Conservation (phyloP, 2,113 vertebrate genomes). For the Chiloscyllium plagiosum region DNA sequence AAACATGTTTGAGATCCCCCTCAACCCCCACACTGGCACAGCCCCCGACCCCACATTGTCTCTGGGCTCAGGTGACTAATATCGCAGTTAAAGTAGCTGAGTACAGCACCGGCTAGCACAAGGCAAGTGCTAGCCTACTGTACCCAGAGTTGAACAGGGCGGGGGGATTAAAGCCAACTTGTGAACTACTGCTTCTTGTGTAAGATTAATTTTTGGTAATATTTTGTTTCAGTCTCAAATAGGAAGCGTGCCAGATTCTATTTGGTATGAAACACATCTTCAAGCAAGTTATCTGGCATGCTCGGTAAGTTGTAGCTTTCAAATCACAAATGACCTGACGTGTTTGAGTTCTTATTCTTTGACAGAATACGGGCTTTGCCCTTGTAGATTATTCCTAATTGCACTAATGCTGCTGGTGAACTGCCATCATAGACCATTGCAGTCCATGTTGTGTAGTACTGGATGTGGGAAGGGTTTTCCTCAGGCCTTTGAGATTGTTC, state of each 20-base stretch:
- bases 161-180: no score
- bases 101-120: neutral
- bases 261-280: conserved; percentile 43
- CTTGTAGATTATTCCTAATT: no score
- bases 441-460: no score
- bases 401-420: no score
- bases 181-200: neutral
- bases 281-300: conserved; percentile 43
- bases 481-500: no score
- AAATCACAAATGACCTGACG: neutral
- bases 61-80: neutral
- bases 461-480: no score
- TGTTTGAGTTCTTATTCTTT: no score
- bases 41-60: no score
- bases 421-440: no score
- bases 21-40: neutral
- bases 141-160: neutral
- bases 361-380: no score
- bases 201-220: neutral
- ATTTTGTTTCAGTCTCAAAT: conserved; percentile 35
- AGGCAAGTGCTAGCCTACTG: neutral
- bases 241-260: neutral
- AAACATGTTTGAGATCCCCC: neutral
- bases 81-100: neutral
- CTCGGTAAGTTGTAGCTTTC: conserved; percentile 40